Percentiles rank a stretch among this genome's conserved stretches.
Evolutionary conservation across 2,113 vertebrate species (phyloP).

Genomic region (Thunnus maccoyii): DNA sequence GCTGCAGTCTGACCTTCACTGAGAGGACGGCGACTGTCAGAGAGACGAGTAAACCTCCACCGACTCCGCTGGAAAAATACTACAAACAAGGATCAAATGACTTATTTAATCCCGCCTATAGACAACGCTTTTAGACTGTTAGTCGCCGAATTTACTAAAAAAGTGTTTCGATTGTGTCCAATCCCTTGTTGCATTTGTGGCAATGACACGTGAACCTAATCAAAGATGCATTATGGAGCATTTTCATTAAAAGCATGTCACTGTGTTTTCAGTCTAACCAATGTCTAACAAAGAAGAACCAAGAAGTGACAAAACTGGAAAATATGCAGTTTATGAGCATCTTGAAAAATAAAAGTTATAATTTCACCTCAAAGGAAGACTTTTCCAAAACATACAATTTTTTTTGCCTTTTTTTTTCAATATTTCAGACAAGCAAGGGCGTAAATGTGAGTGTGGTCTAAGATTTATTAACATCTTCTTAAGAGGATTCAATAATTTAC

Average conservation of each 20-base stretch:
- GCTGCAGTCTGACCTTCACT: constrained; percentile 55
- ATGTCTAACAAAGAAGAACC: not conserved
- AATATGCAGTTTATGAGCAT: too few species aligned
- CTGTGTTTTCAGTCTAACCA: not conserved
- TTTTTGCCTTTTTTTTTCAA: too few species aligned
- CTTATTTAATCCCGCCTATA: not conserved
- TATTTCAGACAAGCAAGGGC: too few species aligned
- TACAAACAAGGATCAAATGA: constrained; percentile 18
- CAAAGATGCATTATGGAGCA: not conserved
- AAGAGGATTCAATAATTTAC: too few species aligned
- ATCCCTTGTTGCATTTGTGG: not conserved
- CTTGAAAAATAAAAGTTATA: not conserved
- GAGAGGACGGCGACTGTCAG: constrained; percentile 33
- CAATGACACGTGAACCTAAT: not conserved
- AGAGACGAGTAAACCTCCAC: constrained; percentile 4
- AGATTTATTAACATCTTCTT: too few species aligned
- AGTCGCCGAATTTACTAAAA: not conserved
- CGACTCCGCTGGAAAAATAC: constrained; percentile 23
- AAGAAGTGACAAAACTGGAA: not conserved
- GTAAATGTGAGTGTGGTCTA: too few species aligned
- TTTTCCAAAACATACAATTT: too few species aligned
- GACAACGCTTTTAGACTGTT: not conserved
- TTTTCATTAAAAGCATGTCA: not conserved
- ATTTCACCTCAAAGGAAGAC: not conserved
- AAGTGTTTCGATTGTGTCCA: not conserved